Evolutionary conservation across 2,888 invertebrate species (phyloP), one percentile per base, ranked within the genome.

Genomic region (Megaustenia siamemsis): DNA sequence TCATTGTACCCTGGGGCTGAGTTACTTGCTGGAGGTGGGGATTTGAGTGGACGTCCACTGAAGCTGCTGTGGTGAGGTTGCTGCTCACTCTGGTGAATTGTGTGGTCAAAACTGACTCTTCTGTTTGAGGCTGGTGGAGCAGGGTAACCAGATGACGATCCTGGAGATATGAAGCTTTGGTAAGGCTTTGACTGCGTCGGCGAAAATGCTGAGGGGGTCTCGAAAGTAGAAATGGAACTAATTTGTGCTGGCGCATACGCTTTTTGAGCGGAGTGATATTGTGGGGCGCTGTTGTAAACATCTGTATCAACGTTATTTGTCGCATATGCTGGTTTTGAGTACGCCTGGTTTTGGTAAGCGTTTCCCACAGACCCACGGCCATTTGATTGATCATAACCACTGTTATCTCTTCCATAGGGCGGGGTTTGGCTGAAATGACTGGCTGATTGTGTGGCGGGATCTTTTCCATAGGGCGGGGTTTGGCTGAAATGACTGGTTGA

Each of bases 21-120:
- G 35, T 68, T 24, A 28, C 32, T n/a, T 4, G 69, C n/a, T 12
- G 73, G 60, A 0, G 83, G 78, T 56, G 83, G 83, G 3, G 83
- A 81, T 63, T 66, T 79, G 45, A n/a, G 28, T 53, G 69, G 53
- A 12, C 71, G 71, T 35, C 8, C n/a, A 40, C 24, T 4, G n/a
- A 40, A 43, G n/a, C 24, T 71, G 49, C 21, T 15, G 49, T 4
- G 32, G 2, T 32, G 35, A 15, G 78, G 12, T 6, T n/a, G 6
- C 24, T 45, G 63, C 21, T 18, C 24, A 24, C 32, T 32, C 35
- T 40, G n/a, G 21, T 24, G 71, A 40, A 35, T 40, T 24, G 49
- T 38, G 60, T 83, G 83, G 63, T 84, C 79, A n/a, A 84, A 84
- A 53, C 84, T 84, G 73, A 84, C 79, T 38, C 79, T 45, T 32